These are phyloP conservation scores for Branchipolynoe longqiensis DNA, from an alignment of 2,888 invertebrate species.

Conservation along the genomic window DNA sequence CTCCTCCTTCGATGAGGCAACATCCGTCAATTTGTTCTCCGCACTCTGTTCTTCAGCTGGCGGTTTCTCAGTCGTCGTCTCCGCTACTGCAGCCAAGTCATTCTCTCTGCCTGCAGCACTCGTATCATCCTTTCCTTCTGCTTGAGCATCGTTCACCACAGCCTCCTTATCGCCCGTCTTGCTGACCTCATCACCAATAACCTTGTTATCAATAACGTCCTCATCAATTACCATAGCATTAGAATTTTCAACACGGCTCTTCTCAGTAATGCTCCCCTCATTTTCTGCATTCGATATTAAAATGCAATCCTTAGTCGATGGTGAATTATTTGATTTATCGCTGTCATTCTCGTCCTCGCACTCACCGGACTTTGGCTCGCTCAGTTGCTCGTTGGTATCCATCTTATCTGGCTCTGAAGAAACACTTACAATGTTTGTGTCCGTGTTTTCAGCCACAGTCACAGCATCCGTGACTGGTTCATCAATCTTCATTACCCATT, in stretches of 20 bases:
- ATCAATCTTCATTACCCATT: background rate
- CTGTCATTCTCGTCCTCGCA: background rate
- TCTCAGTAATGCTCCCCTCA: background rate
- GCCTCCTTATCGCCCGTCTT: background rate
- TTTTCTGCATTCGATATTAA: background rate
- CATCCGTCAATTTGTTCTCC: background rate
- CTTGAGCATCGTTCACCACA: background rate
- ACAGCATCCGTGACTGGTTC: background rate
- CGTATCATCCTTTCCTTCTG: no score
- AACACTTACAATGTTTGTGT: background rate
- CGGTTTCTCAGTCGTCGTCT: background rate
- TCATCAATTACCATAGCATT: background rate
- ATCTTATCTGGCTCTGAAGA: background rate
- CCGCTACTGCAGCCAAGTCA: background rate
- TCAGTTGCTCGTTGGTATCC: background rate
- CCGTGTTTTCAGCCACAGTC: background rate
- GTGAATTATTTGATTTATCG: background rate
- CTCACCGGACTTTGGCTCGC: background rate
- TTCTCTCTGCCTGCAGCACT: no score
- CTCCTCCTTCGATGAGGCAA: background rate
- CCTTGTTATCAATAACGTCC: no score
- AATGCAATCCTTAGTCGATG: background rate
- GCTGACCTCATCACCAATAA: background rate
- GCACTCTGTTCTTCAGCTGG: background rate
- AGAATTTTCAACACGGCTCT: background rate